Base-by-base conservation (phyloP, 2,888 invertebrate genomes). In the Pollenia amentaria region DNA sequence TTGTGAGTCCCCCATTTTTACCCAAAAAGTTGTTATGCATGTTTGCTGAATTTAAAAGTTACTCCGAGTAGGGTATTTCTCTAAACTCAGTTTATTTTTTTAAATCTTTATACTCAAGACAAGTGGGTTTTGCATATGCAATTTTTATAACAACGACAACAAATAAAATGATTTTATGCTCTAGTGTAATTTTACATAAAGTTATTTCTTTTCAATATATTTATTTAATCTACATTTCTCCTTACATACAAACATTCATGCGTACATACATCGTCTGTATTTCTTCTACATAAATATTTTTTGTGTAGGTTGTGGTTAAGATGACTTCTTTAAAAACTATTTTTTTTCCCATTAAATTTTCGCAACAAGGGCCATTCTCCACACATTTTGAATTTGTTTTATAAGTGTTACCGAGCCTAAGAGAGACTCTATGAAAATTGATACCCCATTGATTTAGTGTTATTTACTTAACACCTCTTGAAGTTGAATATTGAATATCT, bases 401-500 rank as follows among this genome's bases (percentile, higher is more conserved):
- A 38, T 38, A 10, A 60, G 21, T 55, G 44, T 69, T 44, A 29
- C 11, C 8, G 46, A 10, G 51, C 3, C 10, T 18, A 3, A 18
- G 73, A 72, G 4, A 11, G 69, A 67, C 38, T 55, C 21, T 38
- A 73, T 65, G 73, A 73, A 78, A 85, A 78, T 65, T 72, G 85
- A 85, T 85, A 82, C 21, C 82, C 85, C 82, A 85, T 85, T 78
- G 82, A 79, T 75, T 82, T 78, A 82, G 75, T 86, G 76, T 86
- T 82, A 86, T 86, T 82, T 86, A 86, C 85, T 86, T 86, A 86
- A 86, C 85, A 86, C 85, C 82, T 86, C 67, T 82, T 69, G 82
- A 78, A 62, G 62, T 62, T 55, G 51, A 64, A 73, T 75, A 82
- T 85, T 64, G 82, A 78, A 77, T 85, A 81, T 85, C 85, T 81